These are phyloP conservation scores for Lordiphosa mommai DNA, from an alignment of 1,140 invertebrate genomes.

Conservation along the genomic window DNA sequence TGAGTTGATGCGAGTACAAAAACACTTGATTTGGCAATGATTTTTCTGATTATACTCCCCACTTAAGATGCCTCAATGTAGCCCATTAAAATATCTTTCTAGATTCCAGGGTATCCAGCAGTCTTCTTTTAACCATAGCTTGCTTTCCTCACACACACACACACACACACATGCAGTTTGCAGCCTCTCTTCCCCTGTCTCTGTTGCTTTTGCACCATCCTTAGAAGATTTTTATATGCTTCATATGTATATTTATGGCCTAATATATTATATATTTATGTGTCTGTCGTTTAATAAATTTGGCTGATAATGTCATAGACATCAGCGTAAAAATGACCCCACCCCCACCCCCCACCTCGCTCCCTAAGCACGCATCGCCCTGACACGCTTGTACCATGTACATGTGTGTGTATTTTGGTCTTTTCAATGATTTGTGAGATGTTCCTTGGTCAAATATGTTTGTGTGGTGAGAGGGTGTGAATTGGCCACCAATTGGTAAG, in stretches of 20 bases:
- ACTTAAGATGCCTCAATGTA: no score
- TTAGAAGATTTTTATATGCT: constrained; percentile 9
- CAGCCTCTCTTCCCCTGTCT: background rate
- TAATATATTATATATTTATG: constrained; percentile 59
- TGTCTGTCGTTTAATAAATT: constrained; percentile 59
- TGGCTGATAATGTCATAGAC: constrained; percentile 56
- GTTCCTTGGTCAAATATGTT: constrained; percentile 19
- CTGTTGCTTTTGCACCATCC: constrained; percentile 1
- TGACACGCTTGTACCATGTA: constrained; percentile 1
- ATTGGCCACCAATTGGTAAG: constrained; percentile 16
- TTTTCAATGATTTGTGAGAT: constrained; percentile 36
- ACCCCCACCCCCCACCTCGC: no score
- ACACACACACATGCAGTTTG: no score
- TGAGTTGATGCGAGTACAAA: no score
- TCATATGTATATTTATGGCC: constrained; percentile 40
- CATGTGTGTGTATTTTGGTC: constrained; percentile 6
- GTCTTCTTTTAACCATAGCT: no score
- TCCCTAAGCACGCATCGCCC: background rate
- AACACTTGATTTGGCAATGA: no score
- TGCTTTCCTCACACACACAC: no score
- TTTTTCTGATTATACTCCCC: no score
- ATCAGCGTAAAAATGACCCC: constrained; percentile 53
- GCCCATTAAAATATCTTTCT: no score
- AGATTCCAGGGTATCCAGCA: no score
- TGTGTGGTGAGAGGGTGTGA: background rate